Percentiles rank a stretch among this genome's conserved stretches.
phyloP scores from a whole-genome alignment of 2,888 invertebrate species.

The Cerastoderma edule region DNA sequence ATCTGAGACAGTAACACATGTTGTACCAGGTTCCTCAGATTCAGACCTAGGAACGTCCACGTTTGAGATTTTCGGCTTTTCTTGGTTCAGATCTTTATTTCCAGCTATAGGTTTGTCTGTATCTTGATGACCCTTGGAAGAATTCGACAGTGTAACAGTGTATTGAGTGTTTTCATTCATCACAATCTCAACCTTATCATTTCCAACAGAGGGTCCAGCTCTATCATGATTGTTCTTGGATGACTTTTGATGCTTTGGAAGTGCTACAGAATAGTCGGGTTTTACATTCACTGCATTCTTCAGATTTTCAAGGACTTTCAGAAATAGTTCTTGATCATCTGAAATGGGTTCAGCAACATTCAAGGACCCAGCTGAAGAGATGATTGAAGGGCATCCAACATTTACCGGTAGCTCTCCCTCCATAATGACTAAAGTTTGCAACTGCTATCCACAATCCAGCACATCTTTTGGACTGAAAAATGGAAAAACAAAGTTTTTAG shows the following conservation, averaged over 20 bases:
- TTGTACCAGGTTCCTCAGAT: conserved; percentile 36
- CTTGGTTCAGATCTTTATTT: conserved; percentile 9
- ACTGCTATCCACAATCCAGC: no score
- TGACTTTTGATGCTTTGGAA: conserved; percentile 28
- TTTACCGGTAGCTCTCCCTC: neutral
- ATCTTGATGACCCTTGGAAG: no score
- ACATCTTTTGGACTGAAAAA: no score
- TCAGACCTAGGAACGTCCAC: conserved; percentile 27
- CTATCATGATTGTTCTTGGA: no score
- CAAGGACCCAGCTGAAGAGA: neutral
- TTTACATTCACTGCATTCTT: conserved; percentile 53
- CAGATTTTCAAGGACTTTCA: conserved; percentile 58
- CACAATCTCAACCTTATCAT: no score
- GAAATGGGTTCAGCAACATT: conserved; percentile 29
- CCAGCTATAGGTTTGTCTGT: neutral
- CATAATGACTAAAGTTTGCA: no score
- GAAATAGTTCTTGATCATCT: conserved; percentile 55
- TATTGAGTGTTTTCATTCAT: no score
- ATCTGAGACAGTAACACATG: conserved; percentile 50
- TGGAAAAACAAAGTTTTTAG: no score
- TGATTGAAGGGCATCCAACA: neutral
- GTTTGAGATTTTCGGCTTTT: conserved; percentile 14
- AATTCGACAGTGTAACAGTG: no score
- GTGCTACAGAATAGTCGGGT: conserved; percentile 35
- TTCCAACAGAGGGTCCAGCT: neutral